Base-by-base conservation (phyloP, 2,113 vertebrate genomes). In the Istiophorus platypterus region DNA sequence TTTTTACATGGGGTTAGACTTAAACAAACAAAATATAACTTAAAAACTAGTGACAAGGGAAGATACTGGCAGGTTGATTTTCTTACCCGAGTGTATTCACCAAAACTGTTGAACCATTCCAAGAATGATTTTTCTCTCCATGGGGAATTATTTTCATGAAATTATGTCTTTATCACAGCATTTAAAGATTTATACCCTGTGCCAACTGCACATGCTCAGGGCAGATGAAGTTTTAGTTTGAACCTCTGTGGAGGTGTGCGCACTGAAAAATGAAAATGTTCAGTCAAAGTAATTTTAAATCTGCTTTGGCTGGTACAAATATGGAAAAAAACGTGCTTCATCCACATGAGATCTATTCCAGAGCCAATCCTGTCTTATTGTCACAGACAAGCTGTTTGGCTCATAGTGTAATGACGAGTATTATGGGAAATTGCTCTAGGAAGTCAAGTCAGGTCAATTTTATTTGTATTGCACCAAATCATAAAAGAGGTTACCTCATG, bases 351-450 rank as follows among this genome's bases (percentile, higher is more conserved):
- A 52, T 63, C n/a, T 41, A 24, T 75, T 72, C 82, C 61, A 45
- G 49, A 84, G 54, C 24, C 37, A 74, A 45, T 68, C 58, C 62
- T 66, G 20, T 73, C 39, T 68, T 66, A 52, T 84, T 81, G 79
- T 76, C 63, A 27, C 34, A 26, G 62, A 56, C 6, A 54, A 67
- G 70, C 20, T 66, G 61, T 78, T 72, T 64, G 39, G 58, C 29
- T 65, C n/a, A 6, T 29, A 39, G 27, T 39, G 49, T 66, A 57
- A 83, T 52, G 45, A 64, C 17, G 26, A 70, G 45, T 24, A 26
- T 68, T 75, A 54, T 76, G 58, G 52, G 51, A 79, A 68, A 66
- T 57, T 66, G 65, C 9, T 76, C 39, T n/a, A 5, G 34, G 70
- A 85, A 54, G 37, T 63, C 24, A 34, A 34, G 31, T 34, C 31